These are phyloP conservation scores for Drosophila gaucha DNA, from an alignment of 2,888 invertebrate genomes.

Conservation along the genomic window DNA sequence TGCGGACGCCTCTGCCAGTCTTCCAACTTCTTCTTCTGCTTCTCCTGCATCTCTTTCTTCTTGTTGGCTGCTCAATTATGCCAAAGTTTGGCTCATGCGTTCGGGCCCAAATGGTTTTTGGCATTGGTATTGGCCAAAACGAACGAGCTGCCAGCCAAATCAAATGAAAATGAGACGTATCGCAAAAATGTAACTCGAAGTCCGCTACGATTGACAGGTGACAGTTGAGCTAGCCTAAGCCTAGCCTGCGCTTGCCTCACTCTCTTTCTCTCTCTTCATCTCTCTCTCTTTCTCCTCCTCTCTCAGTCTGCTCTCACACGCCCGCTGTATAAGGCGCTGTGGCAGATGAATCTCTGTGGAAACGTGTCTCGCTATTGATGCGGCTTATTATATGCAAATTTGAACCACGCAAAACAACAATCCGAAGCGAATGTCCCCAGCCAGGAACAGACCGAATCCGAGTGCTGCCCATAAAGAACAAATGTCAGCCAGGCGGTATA, in stretches of 20 bases:
- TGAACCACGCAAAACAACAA: constrained; percentile 66
- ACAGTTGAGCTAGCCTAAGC: constrained; percentile 49
- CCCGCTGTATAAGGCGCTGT: constrained; percentile 36
- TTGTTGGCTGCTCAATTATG: constrained; percentile 65
- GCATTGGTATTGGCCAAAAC: constrained; percentile 39
- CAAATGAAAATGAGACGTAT: constrained; percentile 82
- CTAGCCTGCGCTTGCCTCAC: constrained; percentile 17
- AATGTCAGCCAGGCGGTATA: constrained; percentile 67
- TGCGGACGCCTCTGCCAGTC: constrained; percentile 48
- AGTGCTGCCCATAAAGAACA: constrained; percentile 82
- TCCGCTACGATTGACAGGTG: constrained; percentile 74
- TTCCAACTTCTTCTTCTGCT: constrained; percentile 4
- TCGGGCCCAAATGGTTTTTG: constrained; percentile 58
- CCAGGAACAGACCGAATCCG: constrained; percentile 46
- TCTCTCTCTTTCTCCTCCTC: constrained; percentile 4
- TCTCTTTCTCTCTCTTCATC: constrained; percentile 6
- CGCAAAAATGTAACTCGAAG: constrained; percentile 71
- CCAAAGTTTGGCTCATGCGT: constrained; percentile 60
- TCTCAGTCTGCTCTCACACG: constrained; percentile 9
- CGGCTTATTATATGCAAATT: constrained; percentile 85
- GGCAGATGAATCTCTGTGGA: constrained; percentile 65
- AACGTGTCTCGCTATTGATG: constrained; percentile 84
- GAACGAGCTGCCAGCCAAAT: constrained; percentile 70
- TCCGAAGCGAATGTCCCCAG: constrained; percentile 41
- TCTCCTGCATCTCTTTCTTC: constrained; percentile 8